These are phyloP conservation scores for Amblyopsis hoosieri DNA, from an alignment of 2,797 vertebrate genomes.

Conservation along the genomic window DNA sequence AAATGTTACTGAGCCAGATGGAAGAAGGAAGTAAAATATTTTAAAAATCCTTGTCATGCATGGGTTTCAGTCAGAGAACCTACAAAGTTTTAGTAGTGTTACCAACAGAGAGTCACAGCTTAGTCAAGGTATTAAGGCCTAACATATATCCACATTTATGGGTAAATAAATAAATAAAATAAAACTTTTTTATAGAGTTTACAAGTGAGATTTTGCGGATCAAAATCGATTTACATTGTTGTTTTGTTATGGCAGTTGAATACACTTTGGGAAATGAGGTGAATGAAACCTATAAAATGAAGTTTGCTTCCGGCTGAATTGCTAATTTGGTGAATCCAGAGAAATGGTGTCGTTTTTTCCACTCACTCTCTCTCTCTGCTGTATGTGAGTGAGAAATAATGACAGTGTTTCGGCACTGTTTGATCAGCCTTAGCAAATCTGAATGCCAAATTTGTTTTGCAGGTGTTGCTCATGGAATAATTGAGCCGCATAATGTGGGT, in stretches of 20 bases:
- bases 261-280: slow-evolving; percentile 79
- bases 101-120: slow-evolving; percentile 16
- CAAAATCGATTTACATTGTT: slow-evolving; percentile 75
- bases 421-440: slow-evolving; percentile 85
- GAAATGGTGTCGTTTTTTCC: slow-evolving; percentile 57
- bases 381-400: slow-evolving; percentile 84
- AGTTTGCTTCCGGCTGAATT: slow-evolving; percentile 85
- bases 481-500: slow-evolving; percentile 83
- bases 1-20: slow-evolving; percentile 38
- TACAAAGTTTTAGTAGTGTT: not conserved
- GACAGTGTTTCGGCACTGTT: slow-evolving; percentile 85
- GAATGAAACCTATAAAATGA: slow-evolving; percentile 83
- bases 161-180: slow-evolving; percentile 10
- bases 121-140: slow-evolving; percentile 17
- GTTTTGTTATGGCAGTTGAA: slow-evolving; percentile 69
- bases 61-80: slow-evolving; percentile 8
- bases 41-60: slow-evolving; percentile 5
- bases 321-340: slow-evolving; percentile 77
- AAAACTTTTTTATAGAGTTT: slow-evolving; percentile 42
- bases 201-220: slow-evolving; percentile 72
- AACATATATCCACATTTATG: slow-evolving; percentile 17
- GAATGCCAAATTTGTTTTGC: slow-evolving; percentile 86
- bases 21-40: slow-evolving; percentile 7
- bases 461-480: slow-evolving; percentile 86
- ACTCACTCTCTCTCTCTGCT: slow-evolving; percentile 45